phyloP scores from a whole-genome alignment of 2,113 vertebrate genomes.

The Progne subis region DNA sequence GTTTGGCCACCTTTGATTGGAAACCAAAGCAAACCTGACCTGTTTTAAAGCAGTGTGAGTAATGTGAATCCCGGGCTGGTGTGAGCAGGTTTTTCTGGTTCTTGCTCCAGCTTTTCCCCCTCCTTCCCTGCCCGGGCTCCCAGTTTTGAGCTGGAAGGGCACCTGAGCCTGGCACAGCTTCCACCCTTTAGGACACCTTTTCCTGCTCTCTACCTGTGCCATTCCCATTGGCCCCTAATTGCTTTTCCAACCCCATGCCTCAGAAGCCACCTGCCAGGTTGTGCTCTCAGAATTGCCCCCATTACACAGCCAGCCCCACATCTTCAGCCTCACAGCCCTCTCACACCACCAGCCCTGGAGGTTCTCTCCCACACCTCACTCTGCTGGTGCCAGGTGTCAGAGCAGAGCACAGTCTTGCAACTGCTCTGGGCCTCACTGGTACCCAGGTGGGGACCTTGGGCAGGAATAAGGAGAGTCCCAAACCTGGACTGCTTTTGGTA shows the following conservation, averaged over 20 bases:
- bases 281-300: background rate
- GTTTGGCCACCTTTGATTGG: background rate
- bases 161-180: background rate
- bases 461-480: background rate
- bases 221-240: background rate
- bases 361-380: fast-evolving
- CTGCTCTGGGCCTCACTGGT: background rate
- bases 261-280: background rate
- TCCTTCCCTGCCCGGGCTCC: background rate
- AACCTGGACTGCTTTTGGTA: background rate
- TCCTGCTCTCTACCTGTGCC: background rate
- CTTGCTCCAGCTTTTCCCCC: background rate
- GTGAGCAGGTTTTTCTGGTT: conserved; percentile 62
- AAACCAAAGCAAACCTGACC: conserved; percentile 24
- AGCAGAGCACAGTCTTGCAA: background rate
- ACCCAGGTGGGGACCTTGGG: background rate
- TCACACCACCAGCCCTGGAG: background rate
- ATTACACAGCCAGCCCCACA: background rate
- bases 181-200: background rate
- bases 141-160: background rate
- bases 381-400: background rate
- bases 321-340: background rate
- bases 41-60: conserved; percentile 19
- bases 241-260: background rate
- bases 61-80: background rate